Percentiles rank a stretch among this genome's conserved stretches.
Evolutionary conservation across 2,113 vertebrate genomes (phyloP).

Genomic region (Hippopotamus amphibius): DNA sequence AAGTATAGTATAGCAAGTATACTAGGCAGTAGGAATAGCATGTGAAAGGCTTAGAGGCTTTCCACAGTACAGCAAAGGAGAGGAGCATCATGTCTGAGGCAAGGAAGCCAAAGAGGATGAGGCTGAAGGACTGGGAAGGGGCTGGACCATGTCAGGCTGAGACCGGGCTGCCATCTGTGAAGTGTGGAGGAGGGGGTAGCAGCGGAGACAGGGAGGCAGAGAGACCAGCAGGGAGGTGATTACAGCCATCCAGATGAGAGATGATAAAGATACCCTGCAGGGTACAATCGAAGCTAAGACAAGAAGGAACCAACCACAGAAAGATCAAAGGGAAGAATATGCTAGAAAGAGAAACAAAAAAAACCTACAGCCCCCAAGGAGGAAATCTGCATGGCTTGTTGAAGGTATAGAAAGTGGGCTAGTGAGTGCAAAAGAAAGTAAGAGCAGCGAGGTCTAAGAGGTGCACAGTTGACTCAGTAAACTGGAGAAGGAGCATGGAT

Average conservation of each 20-base stretch:
- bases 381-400: neutral
- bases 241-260: neutral
- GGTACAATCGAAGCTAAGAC: neutral
- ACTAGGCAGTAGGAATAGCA: neutral
- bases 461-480: too few species aligned
- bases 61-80: neutral
- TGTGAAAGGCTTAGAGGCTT: neutral
- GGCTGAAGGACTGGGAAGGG: neutral
- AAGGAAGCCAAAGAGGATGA: neutral
- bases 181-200: neutral
- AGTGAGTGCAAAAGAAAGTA: neutral
- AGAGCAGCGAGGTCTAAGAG: neutral
- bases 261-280: neutral
- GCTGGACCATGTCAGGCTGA: neutral
- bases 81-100: fast-evolving
- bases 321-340: neutral
- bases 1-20: neutral
- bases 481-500: neutral
- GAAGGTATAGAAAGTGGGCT: neutral
- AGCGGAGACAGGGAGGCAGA: neutral
- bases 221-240: neutral
- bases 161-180: neutral
- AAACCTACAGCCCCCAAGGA: neutral
- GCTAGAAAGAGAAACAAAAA: neutral
- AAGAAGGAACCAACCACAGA: neutral